These are phyloP conservation scores for Laothoe populi DNA, from an alignment of 2,888 invertebrate species.

Conservation along the genomic window DNA sequence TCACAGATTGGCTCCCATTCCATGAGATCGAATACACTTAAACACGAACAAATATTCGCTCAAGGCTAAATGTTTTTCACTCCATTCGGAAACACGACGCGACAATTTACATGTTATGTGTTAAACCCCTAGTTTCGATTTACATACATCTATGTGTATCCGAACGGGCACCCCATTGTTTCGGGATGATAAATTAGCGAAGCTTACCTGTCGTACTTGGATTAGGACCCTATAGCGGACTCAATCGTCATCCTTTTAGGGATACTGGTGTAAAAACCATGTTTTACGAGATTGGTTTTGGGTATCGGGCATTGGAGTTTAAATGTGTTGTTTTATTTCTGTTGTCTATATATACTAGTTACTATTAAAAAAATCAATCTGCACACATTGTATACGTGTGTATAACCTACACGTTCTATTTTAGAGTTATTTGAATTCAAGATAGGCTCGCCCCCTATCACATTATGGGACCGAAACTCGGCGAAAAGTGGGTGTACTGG, in stretches of 20 bases:
- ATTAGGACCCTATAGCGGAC: conserved; percentile 68
- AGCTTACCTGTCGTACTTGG: conserved; percentile 79
- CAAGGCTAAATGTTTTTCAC: conserved; percentile 30
- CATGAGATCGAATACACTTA: not conserved
- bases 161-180: conserved; percentile 65
- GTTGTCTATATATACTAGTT: not conserved
- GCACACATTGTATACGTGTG: too few species aligned
- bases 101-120: conserved; percentile 49
- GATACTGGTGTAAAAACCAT: conserved; percentile 18
- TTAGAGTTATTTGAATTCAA: too few species aligned
- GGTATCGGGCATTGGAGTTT: not conserved
- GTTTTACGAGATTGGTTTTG: not conserved
- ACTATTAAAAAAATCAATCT: too few species aligned
- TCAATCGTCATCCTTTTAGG: conserved; percentile 65
- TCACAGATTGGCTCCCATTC: too few species aligned
- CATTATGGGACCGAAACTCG: too few species aligned
- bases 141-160: conserved; percentile 53
- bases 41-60: not conserved
- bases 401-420: too few species aligned
- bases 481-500: too few species aligned
- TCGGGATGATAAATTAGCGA: conserved; percentile 80
- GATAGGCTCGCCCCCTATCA: too few species aligned
- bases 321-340: conserved; percentile 1
- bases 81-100: conserved; percentile 23
- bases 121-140: conserved; percentile 61